Evolutionary conservation across 2,888 invertebrate species (phyloP).

Genomic region (Arrhopalites spinosus): DNA sequence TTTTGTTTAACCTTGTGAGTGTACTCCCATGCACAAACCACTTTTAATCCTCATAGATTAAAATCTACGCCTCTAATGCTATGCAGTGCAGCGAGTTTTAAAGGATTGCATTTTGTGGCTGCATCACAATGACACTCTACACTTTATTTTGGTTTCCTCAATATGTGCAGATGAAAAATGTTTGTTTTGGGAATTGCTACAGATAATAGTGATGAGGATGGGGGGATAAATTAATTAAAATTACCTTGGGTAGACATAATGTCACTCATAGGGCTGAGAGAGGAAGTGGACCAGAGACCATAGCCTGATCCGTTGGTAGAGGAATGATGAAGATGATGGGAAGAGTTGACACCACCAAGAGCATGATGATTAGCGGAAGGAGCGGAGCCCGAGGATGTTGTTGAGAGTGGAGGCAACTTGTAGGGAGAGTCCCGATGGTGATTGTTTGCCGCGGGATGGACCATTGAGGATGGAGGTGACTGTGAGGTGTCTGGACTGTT

Average conservation of each 20-base stretch:
- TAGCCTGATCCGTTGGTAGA: conserved; percentile 48
- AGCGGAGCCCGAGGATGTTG: conserved; percentile 52
- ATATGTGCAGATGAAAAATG: too few relatives aligned
- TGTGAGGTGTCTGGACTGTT: conserved; percentile 56
- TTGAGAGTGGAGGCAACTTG: conserved; percentile 53
- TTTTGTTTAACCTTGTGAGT: too few relatives aligned
- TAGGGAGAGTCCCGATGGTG: conserved; percentile 55
- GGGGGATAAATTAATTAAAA: too few relatives aligned
- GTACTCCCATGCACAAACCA: too few relatives aligned
- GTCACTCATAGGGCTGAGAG: conserved; percentile 58
- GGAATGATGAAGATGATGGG: conserved; percentile 52
- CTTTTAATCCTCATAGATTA: too few relatives aligned
- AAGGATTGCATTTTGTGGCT: too few relatives aligned
- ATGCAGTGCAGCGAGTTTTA: too few relatives aligned
- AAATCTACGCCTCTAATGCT: too few relatives aligned
- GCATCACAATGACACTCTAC: too few relatives aligned
- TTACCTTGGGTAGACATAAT: conserved; percentile 56
- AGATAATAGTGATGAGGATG: too few relatives aligned
- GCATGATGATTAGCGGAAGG: conserved; percentile 53
- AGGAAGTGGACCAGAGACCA: conserved; percentile 70
- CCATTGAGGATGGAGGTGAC: conserved; percentile 57
- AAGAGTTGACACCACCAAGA: conserved; percentile 47
- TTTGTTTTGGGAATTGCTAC: too few relatives aligned
- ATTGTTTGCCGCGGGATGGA: conserved; percentile 57
- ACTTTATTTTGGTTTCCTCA: too few relatives aligned